These are phyloP conservation scores for Elaphurus davidianus DNA, from an alignment of 2,113 vertebrate genomes.

Conservation along the genomic window DNA sequence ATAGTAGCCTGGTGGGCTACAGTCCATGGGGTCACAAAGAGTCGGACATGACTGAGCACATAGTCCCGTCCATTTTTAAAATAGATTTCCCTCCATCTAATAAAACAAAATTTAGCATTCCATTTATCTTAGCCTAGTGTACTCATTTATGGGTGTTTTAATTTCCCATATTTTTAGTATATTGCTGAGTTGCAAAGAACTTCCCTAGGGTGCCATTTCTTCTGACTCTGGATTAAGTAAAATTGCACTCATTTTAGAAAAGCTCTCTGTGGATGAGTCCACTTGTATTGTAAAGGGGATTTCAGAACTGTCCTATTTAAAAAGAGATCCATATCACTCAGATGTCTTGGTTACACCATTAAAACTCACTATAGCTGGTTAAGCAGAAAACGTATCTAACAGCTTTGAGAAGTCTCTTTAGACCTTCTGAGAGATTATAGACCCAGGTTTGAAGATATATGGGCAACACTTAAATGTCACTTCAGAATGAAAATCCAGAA, in stretches of 20 bases:
- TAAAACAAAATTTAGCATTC: neutral
- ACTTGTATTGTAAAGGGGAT: neutral
- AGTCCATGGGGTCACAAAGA: neutral
- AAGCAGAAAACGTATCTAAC: neutral
- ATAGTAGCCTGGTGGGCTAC: neutral
- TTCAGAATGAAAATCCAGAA: neutral
- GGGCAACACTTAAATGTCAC: neutral
- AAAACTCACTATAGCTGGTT: neutral
- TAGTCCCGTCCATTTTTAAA: neutral
- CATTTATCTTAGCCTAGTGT: neutral
- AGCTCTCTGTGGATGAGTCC: neutral
- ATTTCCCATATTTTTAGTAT: slow-evolving; percentile 5
- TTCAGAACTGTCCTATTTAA: slow-evolving; percentile 10
- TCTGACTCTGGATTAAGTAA: neutral
- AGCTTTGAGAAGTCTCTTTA: neutral
- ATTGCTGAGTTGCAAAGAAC: neutral
- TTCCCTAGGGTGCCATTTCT: neutral
- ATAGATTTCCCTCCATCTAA: neutral
- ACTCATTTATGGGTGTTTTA: neutral
- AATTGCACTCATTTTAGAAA: slow-evolving; percentile 27
- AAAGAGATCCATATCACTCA: neutral
- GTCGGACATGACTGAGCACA: neutral
- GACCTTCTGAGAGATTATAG: neutral
- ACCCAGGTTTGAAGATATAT: neutral
- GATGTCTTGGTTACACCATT: neutral